These are phyloP conservation scores for Xestia xanthographa DNA, from an alignment of 2,888 invertebrate genomes.

Conservation along the genomic window DNA sequence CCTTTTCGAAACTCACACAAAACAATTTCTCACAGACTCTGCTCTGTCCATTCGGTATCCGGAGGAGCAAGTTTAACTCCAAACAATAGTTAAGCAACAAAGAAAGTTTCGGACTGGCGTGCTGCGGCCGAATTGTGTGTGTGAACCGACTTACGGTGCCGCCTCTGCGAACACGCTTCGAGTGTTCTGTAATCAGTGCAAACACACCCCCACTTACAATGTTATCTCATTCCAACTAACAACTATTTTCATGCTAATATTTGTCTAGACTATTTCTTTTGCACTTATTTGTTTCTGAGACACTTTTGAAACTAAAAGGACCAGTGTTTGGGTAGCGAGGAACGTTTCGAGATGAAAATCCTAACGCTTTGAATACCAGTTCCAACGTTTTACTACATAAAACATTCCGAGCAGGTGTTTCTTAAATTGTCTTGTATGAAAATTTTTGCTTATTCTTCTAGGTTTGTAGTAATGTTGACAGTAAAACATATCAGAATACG, in stretches of 20 bases:
- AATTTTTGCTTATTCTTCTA: conserved; percentile 45
- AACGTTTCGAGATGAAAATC: conserved; percentile 59
- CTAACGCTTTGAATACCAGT: conserved; percentile 61
- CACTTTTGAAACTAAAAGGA: conserved; percentile 55
- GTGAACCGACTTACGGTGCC: conserved; percentile 73
- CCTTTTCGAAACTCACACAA: conserved; percentile 88
- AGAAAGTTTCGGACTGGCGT: conserved; percentile 81
- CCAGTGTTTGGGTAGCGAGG: conserved; percentile 49
- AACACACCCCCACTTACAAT: conserved; percentile 68
- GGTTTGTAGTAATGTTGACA: conserved; percentile 32
- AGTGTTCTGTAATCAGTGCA: conserved; percentile 75
- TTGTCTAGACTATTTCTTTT: conserved; percentile 68
- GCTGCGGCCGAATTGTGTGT: conserved; percentile 79
- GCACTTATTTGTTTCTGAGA: conserved; percentile 57
- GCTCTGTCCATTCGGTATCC: conserved; percentile 86
- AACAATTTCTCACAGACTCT: conserved; percentile 86
- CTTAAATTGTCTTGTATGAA: conserved; percentile 52
- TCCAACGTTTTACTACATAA: conserved; percentile 60
- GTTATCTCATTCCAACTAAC: conserved; percentile 61
- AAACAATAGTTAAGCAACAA: conserved; percentile 89
- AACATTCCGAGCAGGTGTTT: conserved; percentile 60
- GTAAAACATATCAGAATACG: conserved; percentile 30
- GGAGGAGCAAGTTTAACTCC: conserved; percentile 84
- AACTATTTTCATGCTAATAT: conserved; percentile 68
- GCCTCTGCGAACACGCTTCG: conserved; percentile 72